Percentiles rank a stretch among this genome's conserved stretches.
Conservation (phyloP, 2,113 vertebrate species). For the Procavia capensis region DNA sequence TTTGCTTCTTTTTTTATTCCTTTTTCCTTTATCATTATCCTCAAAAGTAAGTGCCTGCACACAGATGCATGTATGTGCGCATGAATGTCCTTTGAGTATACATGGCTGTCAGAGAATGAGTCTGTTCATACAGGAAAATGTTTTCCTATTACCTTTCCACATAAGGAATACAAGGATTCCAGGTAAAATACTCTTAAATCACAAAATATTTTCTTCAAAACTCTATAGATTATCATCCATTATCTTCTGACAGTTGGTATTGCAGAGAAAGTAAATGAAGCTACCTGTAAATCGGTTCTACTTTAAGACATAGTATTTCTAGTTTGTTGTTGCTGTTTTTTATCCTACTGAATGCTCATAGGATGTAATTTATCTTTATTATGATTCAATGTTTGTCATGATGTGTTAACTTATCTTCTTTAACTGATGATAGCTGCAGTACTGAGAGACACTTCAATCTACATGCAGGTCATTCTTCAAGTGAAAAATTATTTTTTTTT, state of each 20-base stretch:
- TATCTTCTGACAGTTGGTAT: background rate
- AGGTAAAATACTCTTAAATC: background rate
- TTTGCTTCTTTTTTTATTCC: background rate
- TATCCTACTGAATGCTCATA: background rate
- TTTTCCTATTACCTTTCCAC: background rate
- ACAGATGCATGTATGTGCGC: background rate
- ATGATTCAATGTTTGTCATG: background rate
- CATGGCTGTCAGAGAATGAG: background rate
- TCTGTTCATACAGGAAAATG: background rate
- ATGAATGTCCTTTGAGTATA: background rate
- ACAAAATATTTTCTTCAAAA: conserved; percentile 11
- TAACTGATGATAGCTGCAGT: background rate
- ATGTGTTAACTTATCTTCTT: background rate
- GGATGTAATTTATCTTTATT: background rate
- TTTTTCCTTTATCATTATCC: background rate
- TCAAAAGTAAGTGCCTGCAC: background rate
- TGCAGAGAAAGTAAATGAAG: background rate
- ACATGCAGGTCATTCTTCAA: background rate
- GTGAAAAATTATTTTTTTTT: background rate
- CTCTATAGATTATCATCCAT: background rate
- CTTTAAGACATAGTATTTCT: background rate
- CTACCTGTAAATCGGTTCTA: background rate
- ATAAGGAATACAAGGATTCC: background rate
- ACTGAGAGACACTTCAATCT: background rate
- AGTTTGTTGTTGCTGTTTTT: background rate